Evolutionary conservation across 2,797 vertebrate genomes (phyloP), one percentile per base, ranked within the genome.

Genomic region (Astyanax mexicanus): DNA sequence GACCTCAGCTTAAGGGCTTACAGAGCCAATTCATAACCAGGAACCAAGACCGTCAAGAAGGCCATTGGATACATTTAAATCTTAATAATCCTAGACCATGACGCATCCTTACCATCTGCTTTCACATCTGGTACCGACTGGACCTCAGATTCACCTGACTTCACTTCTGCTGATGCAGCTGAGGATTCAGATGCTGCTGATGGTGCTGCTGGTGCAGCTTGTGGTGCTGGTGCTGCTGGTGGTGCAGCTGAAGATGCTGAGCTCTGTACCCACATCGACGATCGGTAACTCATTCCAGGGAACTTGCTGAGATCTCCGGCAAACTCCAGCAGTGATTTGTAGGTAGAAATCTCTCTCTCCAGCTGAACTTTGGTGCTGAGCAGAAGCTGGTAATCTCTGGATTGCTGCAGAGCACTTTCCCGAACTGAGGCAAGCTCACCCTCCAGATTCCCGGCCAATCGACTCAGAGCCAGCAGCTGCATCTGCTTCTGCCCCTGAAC

Each of bases 261-360:
- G 19, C 19, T 23, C 7, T 12, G 12, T 47, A 13, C 1, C 44
- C 49, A 23, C 1, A 8, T 11, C 52, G 19, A 23, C 8, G 21
- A 32, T 32, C 29, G n/a, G n/a, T n/a, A n/a, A 11, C 45, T 9
- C 5, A 49, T 9, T n/a, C 49, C 21, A 52, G 49, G 19, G 10
- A 52, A 23, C 49, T 52, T 52, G 19, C 9, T 52, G 21, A 52
- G 49, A 13, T 86, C 86, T 81, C 83, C 86, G 0, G 84, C 91
- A 0, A 90, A 93, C 80, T 93, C 93, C 85, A 95, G 84, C 83
- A 95, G 86, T 57, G 87, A 88, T 72, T 88, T 93, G 84, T 94
- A 95, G 0, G 91, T 94, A 47, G 89, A 72, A 42, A 95, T 95
- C 89, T 95, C 93, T 82, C 88, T 89, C 86, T 95, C 94, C 88